A percentile compares a stretch with the other conserved stretches of the same genome.
These are phyloP conservation scores for Phenganax stokvisi DNA, from an alignment of 92 coral and sea anemone species.

Conservation along the genomic window DNA sequence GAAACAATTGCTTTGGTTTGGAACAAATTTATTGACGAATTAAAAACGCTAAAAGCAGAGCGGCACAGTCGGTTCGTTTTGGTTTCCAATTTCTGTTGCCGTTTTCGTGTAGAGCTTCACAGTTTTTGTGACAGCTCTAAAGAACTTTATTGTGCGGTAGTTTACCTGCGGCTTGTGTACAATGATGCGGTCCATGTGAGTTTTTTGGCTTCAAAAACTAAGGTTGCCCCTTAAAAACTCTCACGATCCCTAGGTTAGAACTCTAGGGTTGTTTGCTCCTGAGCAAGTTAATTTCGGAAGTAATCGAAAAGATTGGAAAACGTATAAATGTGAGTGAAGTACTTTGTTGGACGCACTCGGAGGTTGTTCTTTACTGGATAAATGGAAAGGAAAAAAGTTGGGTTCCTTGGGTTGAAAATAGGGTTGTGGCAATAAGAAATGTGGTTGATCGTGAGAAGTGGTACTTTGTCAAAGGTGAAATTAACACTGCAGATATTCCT, in stretches of 20 bases:
- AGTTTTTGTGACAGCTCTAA: constrained; percentile 23
- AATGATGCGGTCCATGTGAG: neutral
- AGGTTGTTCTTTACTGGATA: constrained; percentile 25
- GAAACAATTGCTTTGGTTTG: neutral
- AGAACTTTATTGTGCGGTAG: constrained; percentile 24
- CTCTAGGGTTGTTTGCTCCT: constrained; percentile 21
- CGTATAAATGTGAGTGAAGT: neutral
- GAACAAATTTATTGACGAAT: constrained; percentile 13
- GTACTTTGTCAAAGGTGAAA: constrained; percentile 2
- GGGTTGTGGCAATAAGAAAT: constrained; percentile 17
- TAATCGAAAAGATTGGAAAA: neutral
- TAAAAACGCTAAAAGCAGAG: neutral
- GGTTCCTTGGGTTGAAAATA: constrained; percentile 22
- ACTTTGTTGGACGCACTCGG: constrained; percentile 21
- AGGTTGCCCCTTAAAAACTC: constrained; percentile 12
- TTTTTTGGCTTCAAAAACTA: constrained; percentile 1
- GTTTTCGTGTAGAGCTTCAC: constrained; percentile 11
- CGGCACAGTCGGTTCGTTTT: neutral
- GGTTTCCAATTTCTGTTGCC: neutral
- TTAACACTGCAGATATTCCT: constrained; percentile 17
- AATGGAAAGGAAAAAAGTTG: constrained; percentile 11
- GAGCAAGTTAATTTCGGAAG: neutral
- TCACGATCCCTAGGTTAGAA: constrained; percentile 19
- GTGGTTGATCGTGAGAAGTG: constrained; percentile 18
- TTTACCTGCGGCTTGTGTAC: constrained; percentile 5